Evolutionary conservation across 2,888 invertebrate species (phyloP).

Genomic region (Trichogramma evanescens): DNA sequence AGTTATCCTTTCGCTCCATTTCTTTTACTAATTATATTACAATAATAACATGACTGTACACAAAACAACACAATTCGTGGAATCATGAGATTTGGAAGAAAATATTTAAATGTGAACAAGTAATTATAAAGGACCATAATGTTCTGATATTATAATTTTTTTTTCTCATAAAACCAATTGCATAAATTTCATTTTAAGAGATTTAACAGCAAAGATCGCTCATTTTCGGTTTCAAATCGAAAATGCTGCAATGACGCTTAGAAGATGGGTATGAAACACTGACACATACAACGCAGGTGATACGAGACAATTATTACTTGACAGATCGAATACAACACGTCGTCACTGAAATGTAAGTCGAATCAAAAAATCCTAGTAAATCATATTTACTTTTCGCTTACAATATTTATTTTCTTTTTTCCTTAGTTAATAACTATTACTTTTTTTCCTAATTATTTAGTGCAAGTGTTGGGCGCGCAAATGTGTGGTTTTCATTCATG

Average conservation of each 20-base stretch:
- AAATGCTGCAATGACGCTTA: slow-evolving; percentile 44
- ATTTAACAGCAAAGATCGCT: slow-evolving; percentile 43
- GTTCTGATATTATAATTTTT: background rate
- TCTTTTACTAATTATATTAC: slow-evolving; percentile 9
- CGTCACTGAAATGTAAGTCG: slow-evolving; percentile 26
- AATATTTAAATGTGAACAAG: slow-evolving; percentile 16
- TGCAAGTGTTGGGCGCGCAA: slow-evolving; percentile 18
- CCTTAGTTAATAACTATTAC: slow-evolving; percentile 2
- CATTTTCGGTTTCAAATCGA: slow-evolving; percentile 37
- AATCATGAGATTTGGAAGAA: slow-evolving; percentile 3
- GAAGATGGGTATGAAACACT: slow-evolving; percentile 43
- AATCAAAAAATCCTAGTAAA: slow-evolving; percentile 15
- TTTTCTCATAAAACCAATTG: slow-evolving; percentile 39
- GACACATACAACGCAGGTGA: slow-evolving; percentile 47
- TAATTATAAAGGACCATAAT: slow-evolving; percentile 14
- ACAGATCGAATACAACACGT: slow-evolving; percentile 37
- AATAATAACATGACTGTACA: slow-evolving; percentile 15
- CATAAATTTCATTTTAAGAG: slow-evolving; percentile 45
- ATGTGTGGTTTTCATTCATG: background rate
- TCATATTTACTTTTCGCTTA: slow-evolving; percentile 15
- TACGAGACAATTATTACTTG: slow-evolving; percentile 41
- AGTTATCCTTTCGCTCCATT: too few species aligned
- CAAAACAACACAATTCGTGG: slow-evolving; percentile 12
- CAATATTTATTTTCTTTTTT: slow-evolving; percentile 15
- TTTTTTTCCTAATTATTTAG: slow-evolving; percentile 17